Conservation (phyloP, 1,140 invertebrate genomes). For the Varroa destructor region DNA sequence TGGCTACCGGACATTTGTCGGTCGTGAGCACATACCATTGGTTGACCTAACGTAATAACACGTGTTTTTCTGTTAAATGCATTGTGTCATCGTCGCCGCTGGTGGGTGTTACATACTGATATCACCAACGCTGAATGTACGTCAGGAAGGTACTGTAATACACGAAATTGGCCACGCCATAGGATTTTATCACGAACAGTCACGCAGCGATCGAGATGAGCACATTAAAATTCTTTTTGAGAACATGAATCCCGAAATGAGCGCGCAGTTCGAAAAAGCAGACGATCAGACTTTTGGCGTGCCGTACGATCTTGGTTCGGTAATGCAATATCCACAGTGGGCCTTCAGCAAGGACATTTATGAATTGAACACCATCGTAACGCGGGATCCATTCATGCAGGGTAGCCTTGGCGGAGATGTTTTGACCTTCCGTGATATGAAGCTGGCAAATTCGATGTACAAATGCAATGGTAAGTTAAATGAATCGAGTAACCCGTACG, state of each 20-base stretch:
- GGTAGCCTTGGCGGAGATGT: constrained; percentile 32
- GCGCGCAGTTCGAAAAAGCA: constrained; percentile 33
- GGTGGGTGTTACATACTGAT: no score
- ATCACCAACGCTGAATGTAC: no score
- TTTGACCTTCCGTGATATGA: constrained; percentile 34
- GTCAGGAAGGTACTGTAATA: constrained; percentile 36
- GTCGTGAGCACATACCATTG: no score
- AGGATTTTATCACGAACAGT: constrained; percentile 43
- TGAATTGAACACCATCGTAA: constrained; percentile 31
- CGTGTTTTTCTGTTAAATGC: no score
- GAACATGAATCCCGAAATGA: constrained; percentile 38
- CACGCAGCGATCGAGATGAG: constrained; percentile 39
- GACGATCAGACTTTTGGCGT: constrained; percentile 33
- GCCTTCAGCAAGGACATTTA: constrained; percentile 34
- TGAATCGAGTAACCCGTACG: no score
- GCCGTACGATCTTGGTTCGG: constrained; percentile 34
- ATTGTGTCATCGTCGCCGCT: no score
- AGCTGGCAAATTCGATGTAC: constrained; percentile 35
- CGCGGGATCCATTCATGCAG: constrained; percentile 34
- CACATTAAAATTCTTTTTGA: constrained; percentile 40
- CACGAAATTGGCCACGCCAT: constrained; percentile 43
- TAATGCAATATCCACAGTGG: constrained; percentile 35
- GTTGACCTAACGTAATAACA: no score
- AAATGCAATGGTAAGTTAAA: constrained; percentile 33
- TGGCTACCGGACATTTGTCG: no score